Conservation (phyloP, 2,888 invertebrate genomes). For the Orchestes rusci region DNA sequence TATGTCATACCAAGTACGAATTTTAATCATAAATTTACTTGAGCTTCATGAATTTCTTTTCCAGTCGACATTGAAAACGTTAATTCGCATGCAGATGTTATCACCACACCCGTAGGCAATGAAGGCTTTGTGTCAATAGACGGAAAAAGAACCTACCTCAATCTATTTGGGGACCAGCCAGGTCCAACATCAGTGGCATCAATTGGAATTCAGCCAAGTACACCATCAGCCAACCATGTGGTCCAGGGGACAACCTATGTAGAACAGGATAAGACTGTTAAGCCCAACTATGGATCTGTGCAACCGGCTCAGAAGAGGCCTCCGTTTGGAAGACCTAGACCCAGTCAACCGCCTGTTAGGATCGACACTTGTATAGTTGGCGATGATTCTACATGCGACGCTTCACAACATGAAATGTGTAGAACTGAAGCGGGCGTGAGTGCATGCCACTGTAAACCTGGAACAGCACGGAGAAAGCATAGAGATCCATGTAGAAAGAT, state of each 20-base stretch:
- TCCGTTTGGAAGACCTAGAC: constrained; percentile 48
- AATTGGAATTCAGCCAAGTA: constrained; percentile 37
- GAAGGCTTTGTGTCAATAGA: constrained; percentile 88
- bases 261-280: constrained; percentile 46
- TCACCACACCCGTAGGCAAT: constrained; percentile 70
- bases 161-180: constrained; percentile 64
- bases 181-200: constrained; percentile 36
- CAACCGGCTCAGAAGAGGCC: constrained; percentile 46
- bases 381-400: constrained; percentile 84
- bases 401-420: constrained; percentile 80
- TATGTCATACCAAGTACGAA: constrained; percentile 48
- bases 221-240: constrained; percentile 40
- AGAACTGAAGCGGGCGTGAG: constrained; percentile 81
- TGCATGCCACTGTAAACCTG: constrained; percentile 81
- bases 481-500: constrained; percentile 72
- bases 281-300: constrained; percentile 35
- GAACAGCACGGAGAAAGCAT: constrained; percentile 61
- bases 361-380: constrained; percentile 94
- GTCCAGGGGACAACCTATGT: constrained; percentile 56
- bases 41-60: constrained; percentile 7
- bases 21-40: background rate
- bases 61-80: constrained; percentile 50
- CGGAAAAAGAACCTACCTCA: constrained; percentile 82
- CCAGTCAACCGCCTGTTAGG: constrained; percentile 62
- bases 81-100: constrained; percentile 52